These are phyloP conservation scores for Aspidoscelis tigris DNA, from an alignment of 2,113 vertebrate species.

Conservation along the genomic window DNA sequence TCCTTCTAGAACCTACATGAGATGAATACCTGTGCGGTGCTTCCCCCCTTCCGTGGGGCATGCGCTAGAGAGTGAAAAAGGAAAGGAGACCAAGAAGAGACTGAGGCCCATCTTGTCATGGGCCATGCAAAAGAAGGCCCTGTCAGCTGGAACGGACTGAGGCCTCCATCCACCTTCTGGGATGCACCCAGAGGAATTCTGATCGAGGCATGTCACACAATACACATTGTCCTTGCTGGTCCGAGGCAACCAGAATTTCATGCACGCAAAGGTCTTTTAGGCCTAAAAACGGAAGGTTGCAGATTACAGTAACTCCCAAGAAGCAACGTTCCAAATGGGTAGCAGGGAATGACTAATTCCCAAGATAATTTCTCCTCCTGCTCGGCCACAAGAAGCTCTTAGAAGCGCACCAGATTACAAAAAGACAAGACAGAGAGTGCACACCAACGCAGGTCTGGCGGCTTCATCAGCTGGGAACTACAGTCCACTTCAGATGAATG, in stretches of 20 bases:
- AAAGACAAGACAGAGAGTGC: no score
- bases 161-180: background rate
- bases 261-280: background rate
- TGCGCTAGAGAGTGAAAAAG: background rate
- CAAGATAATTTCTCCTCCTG: no score
- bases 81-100: background rate
- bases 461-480: no score
- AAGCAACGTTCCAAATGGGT: background rate
- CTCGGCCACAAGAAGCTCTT: no score
- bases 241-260: no score
- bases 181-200: no score
- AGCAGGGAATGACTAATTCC: background rate
- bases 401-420: no score
- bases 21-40: background rate
- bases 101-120: no score
- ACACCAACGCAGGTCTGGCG: no score
- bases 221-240: no score
- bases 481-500: no score
- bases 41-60: background rate
- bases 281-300: background rate
- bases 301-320: background rate
- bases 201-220: no score
- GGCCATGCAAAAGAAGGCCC: rapidly evolving
- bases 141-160: rapidly evolving
- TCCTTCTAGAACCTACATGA: background rate